Evolutionary conservation across 2,888 invertebrate species (phyloP).

Genomic region (Meiosimyza decipiens): DNA sequence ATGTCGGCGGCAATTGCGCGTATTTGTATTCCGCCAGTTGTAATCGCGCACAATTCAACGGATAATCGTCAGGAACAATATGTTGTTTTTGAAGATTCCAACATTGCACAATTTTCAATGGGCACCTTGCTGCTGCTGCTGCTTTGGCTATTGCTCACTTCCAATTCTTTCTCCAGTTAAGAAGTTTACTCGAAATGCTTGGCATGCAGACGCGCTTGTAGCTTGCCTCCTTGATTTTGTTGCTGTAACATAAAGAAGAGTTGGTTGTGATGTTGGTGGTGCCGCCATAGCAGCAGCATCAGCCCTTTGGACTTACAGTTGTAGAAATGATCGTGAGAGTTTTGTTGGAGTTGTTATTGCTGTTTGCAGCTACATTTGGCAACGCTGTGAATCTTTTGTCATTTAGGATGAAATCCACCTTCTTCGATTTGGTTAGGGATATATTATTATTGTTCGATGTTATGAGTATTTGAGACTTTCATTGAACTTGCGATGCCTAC

Average conservation of each 20-base stretch:
- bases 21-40: conserved; percentile 23
- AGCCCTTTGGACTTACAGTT: conserved; percentile 1
- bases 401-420: background rate
- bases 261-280: too few species aligned
- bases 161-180: too few species aligned
- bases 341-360: conserved; percentile 8
- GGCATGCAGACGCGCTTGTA: conserved; percentile 29
- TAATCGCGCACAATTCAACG: background rate
- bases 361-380: conserved; percentile 9
- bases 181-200: background rate
- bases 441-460: too few species aligned
- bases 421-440: too few species aligned
- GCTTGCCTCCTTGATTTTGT: background rate
- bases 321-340: conserved; percentile 8
- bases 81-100: conserved; percentile 17
- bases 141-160: background rate
- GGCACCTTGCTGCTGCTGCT: background rate
- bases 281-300: background rate
- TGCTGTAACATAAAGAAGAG: background rate
- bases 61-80: conserved; percentile 23
- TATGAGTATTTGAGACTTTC: too few species aligned
- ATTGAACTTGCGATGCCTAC: too few species aligned
- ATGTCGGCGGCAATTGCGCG: conserved; percentile 15
- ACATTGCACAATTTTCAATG: background rate
- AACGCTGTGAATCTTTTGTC: background rate